Percentiles rank a stretch among this genome's conserved stretches.
These are phyloP conservation scores for Sakesphorus luctuosus DNA, from an alignment of 2,113 vertebrate species.

Conservation along the genomic window DNA sequence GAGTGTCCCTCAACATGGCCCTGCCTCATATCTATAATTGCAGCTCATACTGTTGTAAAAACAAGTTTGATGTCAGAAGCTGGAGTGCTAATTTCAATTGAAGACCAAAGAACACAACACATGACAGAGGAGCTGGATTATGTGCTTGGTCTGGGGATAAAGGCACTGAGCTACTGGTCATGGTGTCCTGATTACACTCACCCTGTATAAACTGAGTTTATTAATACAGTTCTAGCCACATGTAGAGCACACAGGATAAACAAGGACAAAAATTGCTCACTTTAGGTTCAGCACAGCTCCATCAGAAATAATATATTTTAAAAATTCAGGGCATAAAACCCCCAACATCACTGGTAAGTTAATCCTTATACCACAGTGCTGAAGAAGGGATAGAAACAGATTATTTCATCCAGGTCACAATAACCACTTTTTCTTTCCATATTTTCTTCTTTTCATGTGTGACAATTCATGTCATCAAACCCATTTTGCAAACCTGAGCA, in stretches of 20 bases:
- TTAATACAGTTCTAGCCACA: background rate
- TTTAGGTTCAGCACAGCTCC: background rate
- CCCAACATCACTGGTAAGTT: background rate
- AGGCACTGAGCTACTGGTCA: background rate
- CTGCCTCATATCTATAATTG: background rate
- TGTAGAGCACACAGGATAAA: background rate
- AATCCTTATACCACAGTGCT: background rate
- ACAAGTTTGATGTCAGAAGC: background rate
- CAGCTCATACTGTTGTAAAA: background rate
- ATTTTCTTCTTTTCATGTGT: background rate
- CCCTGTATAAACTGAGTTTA: background rate
- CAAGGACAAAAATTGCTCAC: background rate
- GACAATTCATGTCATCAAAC: background rate
- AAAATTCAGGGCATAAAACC: background rate
- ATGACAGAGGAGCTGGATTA: background rate
- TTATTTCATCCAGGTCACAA: background rate
- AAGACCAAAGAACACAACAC: background rate
- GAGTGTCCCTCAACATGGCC: background rate
- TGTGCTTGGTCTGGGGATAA: background rate
- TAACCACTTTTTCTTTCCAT: background rate
- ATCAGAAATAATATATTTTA: background rate
- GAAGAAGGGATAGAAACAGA: background rate
- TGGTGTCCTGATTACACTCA: background rate
- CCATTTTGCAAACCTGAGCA: background rate
- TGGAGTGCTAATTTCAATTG: background rate